Evolutionary conservation across 2,797 vertebrate genomes (phyloP).

Genomic region (Tauraco hartlaubi): DNA sequence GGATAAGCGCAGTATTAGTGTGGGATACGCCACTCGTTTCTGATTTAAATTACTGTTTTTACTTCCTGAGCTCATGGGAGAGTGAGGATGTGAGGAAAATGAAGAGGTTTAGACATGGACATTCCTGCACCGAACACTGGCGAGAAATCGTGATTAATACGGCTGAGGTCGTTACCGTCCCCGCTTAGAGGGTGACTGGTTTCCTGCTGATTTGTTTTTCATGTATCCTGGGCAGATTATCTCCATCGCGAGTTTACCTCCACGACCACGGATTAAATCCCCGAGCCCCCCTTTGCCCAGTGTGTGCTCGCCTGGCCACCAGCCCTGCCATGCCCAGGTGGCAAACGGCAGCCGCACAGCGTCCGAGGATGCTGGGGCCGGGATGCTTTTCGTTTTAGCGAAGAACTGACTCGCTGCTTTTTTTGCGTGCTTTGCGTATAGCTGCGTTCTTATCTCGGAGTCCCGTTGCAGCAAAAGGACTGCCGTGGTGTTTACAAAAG

Average conservation of each 20-base stretch:
- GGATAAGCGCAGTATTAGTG: constrained; percentile 83
- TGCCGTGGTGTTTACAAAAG: not conserved
- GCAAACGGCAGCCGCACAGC: not conserved
- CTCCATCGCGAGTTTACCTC: not conserved
- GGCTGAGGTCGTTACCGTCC: constrained; percentile 11
- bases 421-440: rapidly evolving
- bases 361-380: not conserved
- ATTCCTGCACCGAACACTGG: constrained; percentile 48
- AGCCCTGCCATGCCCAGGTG: not conserved
- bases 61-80: constrained; percentile 74
- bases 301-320: not conserved
- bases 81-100: constrained; percentile 72
- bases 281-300: not conserved
- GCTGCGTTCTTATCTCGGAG: not conserved
- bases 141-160: constrained; percentile 11
- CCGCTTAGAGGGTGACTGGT: not conserved
- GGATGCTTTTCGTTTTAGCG: not conserved
- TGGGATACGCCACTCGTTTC: constrained; percentile 83
- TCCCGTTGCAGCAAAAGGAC: not conserved
- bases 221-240: not conserved
- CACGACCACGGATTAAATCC: not conserved
- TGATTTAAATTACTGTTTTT: constrained; percentile 74
- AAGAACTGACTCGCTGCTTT: not conserved
- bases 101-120: constrained; percentile 61
- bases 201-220: constrained; percentile 47